Evolutionary conservation across 30 jellyfish, hydroid and myxozoan genomes (phyloP).

Genomic region (Aurelia aurita): DNA sequence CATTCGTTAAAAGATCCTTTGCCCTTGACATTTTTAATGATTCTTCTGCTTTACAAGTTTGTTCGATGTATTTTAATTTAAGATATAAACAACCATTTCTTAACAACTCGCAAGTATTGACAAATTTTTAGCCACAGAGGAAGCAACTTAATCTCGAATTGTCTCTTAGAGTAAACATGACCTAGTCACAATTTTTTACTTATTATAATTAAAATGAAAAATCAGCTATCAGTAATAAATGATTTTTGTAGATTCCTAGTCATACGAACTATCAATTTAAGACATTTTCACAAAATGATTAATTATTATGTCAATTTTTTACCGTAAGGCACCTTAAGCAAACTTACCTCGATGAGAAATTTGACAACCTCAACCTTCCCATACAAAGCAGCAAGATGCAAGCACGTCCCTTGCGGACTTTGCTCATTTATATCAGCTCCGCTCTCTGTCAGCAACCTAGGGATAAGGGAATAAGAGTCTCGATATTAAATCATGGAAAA

Average conservation of each 20-base stretch:
- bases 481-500: too few species aligned
- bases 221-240: background rate
- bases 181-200: background rate
- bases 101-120: too few species aligned
- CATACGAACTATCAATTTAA: too few species aligned
- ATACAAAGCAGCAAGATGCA: constrained; percentile 89
- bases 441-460: constrained; percentile 74
- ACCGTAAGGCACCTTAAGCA: background rate
- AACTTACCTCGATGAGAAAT: constrained; percentile 72
- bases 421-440: constrained; percentile 90
- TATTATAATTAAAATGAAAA: background rate
- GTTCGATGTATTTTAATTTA: too few species aligned
- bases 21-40: too few species aligned
- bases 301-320: too few species aligned
- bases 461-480: background rate
- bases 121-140: too few species aligned
- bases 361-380: constrained; percentile 90
- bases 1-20: too few species aligned
- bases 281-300: too few species aligned
- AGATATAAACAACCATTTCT: too few species aligned
- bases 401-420: constrained; percentile 85
- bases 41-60: too few species aligned
- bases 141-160: background rate
- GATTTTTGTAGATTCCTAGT: background rate
- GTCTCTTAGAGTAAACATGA: too few species aligned